Base-by-base conservation (phyloP, 2,888 invertebrate species). In the Drosophila recens region DNA sequence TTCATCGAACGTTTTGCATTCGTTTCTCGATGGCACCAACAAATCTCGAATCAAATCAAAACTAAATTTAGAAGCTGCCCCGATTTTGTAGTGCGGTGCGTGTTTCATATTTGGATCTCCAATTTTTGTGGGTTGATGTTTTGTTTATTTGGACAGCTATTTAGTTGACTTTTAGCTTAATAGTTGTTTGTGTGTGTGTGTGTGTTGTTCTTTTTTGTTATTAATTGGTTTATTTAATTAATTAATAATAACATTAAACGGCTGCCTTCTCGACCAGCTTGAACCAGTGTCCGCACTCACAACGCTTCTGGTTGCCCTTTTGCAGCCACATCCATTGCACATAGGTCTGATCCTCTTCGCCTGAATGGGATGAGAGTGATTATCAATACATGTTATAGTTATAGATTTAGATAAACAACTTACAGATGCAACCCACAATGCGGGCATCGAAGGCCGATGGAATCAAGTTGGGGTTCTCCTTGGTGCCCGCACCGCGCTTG, bases 241-340 rank as follows among this genome's bases (percentile, higher is more conserved):
- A 75, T 82, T 82, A 88, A 82, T 84, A 84, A 84, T 88, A 84
- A 84, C 83, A 93, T 95, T 96, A 96, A 90, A 96, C 91, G 80
- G 95, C 95, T 78, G 95, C 94, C 93, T 96, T 96, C 93, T 96
- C 96, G 68, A 96, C 95, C 87, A 99, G 94, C 94, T 98, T 97
- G 94, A 98, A 99, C 98, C 98, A 98, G 92, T 98, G 96, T 65
- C 99, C 99, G 93, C 99, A 99, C 91, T 97, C 97, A 92, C 99
- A 99, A 87, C 98, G 96, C 91, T 96, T 97, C 71, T 97, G 96
- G 85, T 95, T 95, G 42, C 97, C 98, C 94, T 96, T 95, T 92
- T 98, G 96, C 89, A 99, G 93, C 97, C 98, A 98, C 96, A 99
- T 97, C 97, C 98, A 99, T 91, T 96, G 97, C 81, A 99, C 95